Percentiles rank a stretch among this genome's conserved stretches.
These are phyloP conservation scores for Pimephales promelas DNA, from an alignment of 2,113 vertebrate species.

Conservation along the genomic window DNA sequence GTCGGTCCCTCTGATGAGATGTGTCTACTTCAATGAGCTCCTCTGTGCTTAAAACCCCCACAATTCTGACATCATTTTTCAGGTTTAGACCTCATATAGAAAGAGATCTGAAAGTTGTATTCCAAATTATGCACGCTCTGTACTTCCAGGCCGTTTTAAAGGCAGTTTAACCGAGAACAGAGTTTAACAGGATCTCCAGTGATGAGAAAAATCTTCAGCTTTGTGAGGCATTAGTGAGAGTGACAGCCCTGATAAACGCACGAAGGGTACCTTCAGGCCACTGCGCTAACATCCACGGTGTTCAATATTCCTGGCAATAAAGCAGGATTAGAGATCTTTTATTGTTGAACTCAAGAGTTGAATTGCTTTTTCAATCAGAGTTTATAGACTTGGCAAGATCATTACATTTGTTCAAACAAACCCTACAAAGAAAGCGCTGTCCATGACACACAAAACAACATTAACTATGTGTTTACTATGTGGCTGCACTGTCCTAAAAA, in stretches of 20 bases:
- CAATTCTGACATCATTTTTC: conserved; percentile 13
- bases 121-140: conserved; percentile 18
- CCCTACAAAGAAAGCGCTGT: conserved; percentile 51
- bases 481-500: not conserved
- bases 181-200: conserved; percentile 68
- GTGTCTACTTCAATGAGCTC: conserved; percentile 71
- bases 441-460: conserved; percentile 55
- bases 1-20: conserved; percentile 71
- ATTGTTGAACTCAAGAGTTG: conserved; percentile 63
- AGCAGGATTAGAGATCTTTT: conserved; percentile 72
- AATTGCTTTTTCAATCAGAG: conserved; percentile 70
- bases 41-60: conserved; percentile 65
- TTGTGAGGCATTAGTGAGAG: conserved; percentile 57
- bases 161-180: conserved; percentile 18
- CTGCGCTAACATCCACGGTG: conserved; percentile 64
- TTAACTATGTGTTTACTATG: conserved; percentile 55
- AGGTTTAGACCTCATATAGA: conserved; percentile 22
- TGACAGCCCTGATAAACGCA: conserved; percentile 59
- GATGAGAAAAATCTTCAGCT: conserved; percentile 76
- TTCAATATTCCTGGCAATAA: conserved; percentile 75
- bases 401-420: conserved; percentile 68
- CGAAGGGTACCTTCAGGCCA: conserved; percentile 67
- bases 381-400: conserved; percentile 68
- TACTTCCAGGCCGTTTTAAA: conserved; percentile 29
- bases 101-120: conserved; percentile 17